Evolutionary conservation across 2,888 invertebrate species (phyloP).

Genomic region (Cataglyphis cursor): DNA sequence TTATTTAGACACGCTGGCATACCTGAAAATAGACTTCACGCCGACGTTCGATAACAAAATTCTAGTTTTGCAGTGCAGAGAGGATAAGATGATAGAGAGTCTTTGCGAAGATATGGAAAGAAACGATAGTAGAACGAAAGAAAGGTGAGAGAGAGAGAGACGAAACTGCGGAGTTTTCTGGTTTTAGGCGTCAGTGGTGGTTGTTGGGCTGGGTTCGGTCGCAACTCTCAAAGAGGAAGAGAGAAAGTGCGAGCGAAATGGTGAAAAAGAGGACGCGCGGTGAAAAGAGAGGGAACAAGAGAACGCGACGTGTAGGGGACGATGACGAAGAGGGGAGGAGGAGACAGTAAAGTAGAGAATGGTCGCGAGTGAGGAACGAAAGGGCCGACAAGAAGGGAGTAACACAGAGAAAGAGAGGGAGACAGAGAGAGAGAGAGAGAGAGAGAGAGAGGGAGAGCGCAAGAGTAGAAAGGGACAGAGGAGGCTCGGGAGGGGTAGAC

Average conservation of each 20-base stretch:
- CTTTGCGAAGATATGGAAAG: neutral
- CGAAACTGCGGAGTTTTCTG: constrained; percentile 69
- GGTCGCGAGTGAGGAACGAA: constrained; percentile 61
- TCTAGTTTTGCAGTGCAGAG: constrained; percentile 27
- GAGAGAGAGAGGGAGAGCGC: constrained; percentile 58
- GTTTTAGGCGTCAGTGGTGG: constrained; percentile 72
- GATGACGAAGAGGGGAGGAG: constrained; percentile 31
- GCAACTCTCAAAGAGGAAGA: constrained; percentile 54
- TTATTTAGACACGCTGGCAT: neutral
- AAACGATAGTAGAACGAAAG: constrained; percentile 39
- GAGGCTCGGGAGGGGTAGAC: constrained; percentile 80
- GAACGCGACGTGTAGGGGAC: constrained; percentile 51
- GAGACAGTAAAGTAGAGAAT: constrained; percentile 62
- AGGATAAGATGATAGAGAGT: constrained; percentile 28
- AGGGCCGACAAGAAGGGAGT: constrained; percentile 60
- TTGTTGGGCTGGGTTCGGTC: constrained; percentile 70
- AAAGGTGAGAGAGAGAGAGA: constrained; percentile 44
- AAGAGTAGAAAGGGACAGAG: constrained; percentile 70
- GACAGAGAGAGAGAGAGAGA: constrained; percentile 65
- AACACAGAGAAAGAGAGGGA: constrained; percentile 27
- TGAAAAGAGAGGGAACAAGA: constrained; percentile 55
- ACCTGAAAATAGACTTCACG: neutral
- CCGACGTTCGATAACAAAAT: constrained; percentile 40
- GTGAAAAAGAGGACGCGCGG: constrained; percentile 62
- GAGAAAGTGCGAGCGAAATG: constrained; percentile 67